A percentile compares a stretch with the other conserved stretches of the same genome.
These are phyloP conservation scores for Phyllotreta cruciferae DNA, from an alignment of 2,888 invertebrate species.

Conservation along the genomic window DNA sequence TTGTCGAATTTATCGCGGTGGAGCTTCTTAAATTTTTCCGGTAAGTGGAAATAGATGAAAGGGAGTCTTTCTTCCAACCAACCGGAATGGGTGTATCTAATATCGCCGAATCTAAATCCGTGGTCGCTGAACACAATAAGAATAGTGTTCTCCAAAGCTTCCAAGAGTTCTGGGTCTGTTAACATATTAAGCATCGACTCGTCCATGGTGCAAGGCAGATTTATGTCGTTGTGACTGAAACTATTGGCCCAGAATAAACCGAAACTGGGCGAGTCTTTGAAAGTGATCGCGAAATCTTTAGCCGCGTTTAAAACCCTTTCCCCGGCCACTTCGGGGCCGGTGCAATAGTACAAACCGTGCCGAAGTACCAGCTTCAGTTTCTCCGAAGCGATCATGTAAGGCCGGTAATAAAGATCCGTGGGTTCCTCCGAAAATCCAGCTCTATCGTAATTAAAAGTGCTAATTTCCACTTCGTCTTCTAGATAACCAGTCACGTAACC, in stretches of 20 bases:
- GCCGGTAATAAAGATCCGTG: slow-evolving; percentile 2
- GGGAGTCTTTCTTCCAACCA: slow-evolving; percentile 84
- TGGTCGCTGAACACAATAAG: slow-evolving; percentile 75
- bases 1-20: slow-evolving; percentile 66
- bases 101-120: slow-evolving; percentile 77
- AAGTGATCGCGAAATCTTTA: slow-evolving; percentile 65
- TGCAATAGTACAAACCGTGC: slow-evolving; percentile 65
- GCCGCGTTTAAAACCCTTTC: slow-evolving; percentile 76
- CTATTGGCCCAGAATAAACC: slow-evolving; percentile 83
- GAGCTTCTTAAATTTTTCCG: slow-evolving; percentile 66
- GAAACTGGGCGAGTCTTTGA: slow-evolving; percentile 68
- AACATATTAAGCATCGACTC: slow-evolving; percentile 75
- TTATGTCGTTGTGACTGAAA: slow-evolving; percentile 76
- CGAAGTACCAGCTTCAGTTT: slow-evolving; percentile 61
- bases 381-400: slow-evolving; percentile 69
- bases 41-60: slow-evolving; percentile 74
- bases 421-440: slow-evolving; percentile 68
- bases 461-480: slow-evolving; percentile 76
- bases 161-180: slow-evolving; percentile 64
- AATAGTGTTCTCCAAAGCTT: slow-evolving; percentile 23
- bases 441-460: slow-evolving; percentile 79
- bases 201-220: slow-evolving; percentile 75
- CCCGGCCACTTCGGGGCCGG: slow-evolving; percentile 69
- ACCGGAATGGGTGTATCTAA: slow-evolving; percentile 72
- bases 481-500: slow-evolving; percentile 82